Conservation (phyloP, 2,113 vertebrate genomes). For the Pavo muticus region DNA sequence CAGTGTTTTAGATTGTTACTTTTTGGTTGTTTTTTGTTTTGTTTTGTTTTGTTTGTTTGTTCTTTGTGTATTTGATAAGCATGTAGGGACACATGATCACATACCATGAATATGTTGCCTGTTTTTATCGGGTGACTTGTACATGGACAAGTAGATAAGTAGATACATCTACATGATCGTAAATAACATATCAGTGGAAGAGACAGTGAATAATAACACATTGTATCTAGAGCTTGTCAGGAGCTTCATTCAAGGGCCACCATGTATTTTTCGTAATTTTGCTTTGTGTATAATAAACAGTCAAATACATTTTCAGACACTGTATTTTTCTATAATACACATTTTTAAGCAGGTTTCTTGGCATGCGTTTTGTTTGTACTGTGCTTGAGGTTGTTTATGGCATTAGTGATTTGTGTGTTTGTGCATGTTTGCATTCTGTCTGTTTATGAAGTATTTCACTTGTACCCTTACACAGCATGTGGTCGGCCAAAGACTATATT, state of each 20-base stretch:
- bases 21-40: background rate
- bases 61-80: background rate
- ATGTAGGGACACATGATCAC: background rate
- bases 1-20: background rate
- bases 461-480: slow-evolving; percentile 60
- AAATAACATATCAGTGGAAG: background rate
- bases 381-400: slow-evolving; percentile 62
- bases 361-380: slow-evolving; percentile 69
- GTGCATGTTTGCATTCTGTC: slow-evolving; percentile 64
- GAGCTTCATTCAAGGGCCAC: background rate
- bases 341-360: slow-evolving; percentile 68
- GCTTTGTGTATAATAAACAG: background rate
- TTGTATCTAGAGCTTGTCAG: background rate
- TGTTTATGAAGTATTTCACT: slow-evolving; percentile 55
- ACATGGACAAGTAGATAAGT: background rate
- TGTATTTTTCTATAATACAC: slow-evolving; percentile 43
- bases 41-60: background rate
- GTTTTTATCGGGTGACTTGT: background rate
- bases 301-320: slow-evolving; percentile 1
- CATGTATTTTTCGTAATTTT: background rate
- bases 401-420: slow-evolving; percentile 67
- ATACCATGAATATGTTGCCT: background rate
- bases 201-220: background rate
- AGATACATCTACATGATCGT: background rate
- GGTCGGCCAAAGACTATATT: slow-evolving; percentile 12